phyloP scores from a whole-genome alignment of 2,888 invertebrate species.

The Eristalis intricaria region DNA sequence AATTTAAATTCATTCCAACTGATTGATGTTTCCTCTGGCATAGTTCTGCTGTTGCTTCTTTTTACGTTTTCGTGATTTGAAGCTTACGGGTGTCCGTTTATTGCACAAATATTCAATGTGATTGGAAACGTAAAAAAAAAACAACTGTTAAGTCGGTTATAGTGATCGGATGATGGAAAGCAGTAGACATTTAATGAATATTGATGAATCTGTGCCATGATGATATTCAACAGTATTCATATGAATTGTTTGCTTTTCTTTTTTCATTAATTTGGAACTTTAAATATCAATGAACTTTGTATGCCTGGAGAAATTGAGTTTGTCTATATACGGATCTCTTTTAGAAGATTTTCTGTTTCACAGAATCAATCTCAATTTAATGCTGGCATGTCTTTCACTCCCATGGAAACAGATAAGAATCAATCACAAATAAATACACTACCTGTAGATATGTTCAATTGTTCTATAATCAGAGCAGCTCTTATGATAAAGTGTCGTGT shows the following conservation, averaged over 20 bases:
- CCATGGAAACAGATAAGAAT: too few species aligned
- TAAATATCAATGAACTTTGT: not conserved
- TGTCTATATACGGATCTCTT: too few species aligned
- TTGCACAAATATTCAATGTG: not conserved
- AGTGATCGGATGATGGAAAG: not conserved
- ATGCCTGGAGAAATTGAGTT: not conserved
- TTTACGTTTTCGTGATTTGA: not conserved
- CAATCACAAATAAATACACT: too few species aligned
- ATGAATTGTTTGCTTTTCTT: not conserved
- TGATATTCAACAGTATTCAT: not conserved
- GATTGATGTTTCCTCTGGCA: not conserved
- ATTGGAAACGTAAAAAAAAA: not conserved
- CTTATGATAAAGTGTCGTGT: too few species aligned
- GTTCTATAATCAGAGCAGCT: too few species aligned
- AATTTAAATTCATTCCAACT: not conserved
- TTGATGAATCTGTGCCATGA: not conserved
- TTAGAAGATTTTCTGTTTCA: too few species aligned
- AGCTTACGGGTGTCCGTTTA: not conserved
- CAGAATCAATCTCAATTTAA: not conserved
- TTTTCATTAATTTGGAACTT: not conserved
- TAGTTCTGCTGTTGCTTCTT: not conserved
- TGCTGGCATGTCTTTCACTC: too few species aligned
- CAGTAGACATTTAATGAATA: not conserved
- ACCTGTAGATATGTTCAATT: too few species aligned
- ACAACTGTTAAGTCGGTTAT: not conserved